Percentiles rank a stretch among this genome's conserved stretches.
Conservation (phyloP, 2,888 invertebrate species). For the Callimorpha dominula region DNA sequence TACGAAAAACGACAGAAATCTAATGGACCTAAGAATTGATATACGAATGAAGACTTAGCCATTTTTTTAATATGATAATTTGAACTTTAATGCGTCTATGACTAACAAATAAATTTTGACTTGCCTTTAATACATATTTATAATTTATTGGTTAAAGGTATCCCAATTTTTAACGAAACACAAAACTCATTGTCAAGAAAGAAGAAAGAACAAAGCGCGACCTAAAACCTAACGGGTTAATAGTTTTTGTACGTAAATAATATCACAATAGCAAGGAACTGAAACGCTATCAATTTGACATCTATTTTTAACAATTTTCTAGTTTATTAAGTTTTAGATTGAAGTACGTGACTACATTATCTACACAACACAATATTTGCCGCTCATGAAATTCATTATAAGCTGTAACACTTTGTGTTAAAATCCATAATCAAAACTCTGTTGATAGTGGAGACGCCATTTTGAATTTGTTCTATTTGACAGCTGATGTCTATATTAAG, state of each 20-base stretch:
- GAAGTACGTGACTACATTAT: conserved; percentile 49
- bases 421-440: conserved; percentile 32
- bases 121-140: too few relatives aligned
- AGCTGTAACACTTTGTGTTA: conserved; percentile 34
- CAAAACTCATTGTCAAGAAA: background rate
- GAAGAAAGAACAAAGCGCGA: conserved; percentile 35
- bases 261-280: conserved; percentile 20
- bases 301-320: conserved; percentile 49
- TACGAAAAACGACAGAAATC: too few relatives aligned
- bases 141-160: too few relatives aligned
- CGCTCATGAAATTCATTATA: conserved; percentile 28
- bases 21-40: too few relatives aligned
- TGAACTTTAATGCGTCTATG: too few relatives aligned
- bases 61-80: too few relatives aligned
- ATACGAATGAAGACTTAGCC: too few relatives aligned
- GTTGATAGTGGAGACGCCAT: conserved; percentile 15
- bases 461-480: conserved; percentile 36
- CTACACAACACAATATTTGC: conserved; percentile 26
- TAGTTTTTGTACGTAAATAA: conserved; percentile 25
- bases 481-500: conserved; percentile 49
- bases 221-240: conserved; percentile 28
- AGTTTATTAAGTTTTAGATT: conserved; percentile 49
- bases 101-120: too few relatives aligned
- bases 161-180: background rate
- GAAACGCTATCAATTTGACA: conserved; percentile 32